Conservation (phyloP, 2,113 vertebrate species). For the Phaethon lepturus region DNA sequence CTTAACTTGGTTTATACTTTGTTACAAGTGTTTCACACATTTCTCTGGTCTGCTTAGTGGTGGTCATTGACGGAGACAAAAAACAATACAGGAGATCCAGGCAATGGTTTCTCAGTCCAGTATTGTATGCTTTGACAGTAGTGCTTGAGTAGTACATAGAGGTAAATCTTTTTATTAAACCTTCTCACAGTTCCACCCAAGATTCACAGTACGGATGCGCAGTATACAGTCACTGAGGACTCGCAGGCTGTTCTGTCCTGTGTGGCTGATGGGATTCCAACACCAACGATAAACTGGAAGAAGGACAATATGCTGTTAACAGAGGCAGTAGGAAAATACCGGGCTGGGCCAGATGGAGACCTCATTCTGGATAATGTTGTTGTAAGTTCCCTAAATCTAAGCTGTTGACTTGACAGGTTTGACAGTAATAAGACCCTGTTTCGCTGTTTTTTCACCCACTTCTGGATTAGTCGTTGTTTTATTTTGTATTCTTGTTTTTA, state of each 20-base stretch:
- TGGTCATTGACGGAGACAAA: not conserved
- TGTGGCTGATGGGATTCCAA: slow-evolving; percentile 86
- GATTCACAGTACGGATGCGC: slow-evolving; percentile 75
- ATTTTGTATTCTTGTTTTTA: not conserved
- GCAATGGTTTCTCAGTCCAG: not conserved
- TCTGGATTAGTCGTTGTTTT: not conserved
- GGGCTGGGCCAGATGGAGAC: slow-evolving; percentile 83
- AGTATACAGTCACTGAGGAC: slow-evolving; percentile 79
- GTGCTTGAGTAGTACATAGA: not conserved
- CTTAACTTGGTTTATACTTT: not conserved
- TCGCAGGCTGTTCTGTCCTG: slow-evolving; percentile 83
- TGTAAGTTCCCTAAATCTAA: slow-evolving; percentile 74
- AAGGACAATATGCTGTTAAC: slow-evolving; percentile 76
- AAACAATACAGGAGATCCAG: not conserved
- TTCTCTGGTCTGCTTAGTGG: not conserved
- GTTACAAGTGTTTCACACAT: not conserved
- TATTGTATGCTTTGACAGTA: not conserved
- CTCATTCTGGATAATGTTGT: slow-evolving; percentile 85
- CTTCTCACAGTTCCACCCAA: slow-evolving; percentile 86
- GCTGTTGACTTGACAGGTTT: not conserved
- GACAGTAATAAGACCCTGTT: not conserved
- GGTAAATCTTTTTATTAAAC: not conserved
- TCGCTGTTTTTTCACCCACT: not conserved
- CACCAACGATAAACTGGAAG: slow-evolving; percentile 88
- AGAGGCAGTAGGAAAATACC: slow-evolving; percentile 80